These are phyloP conservation scores for Heliopora coerulea DNA, from an alignment of 92 coral and sea anemone genomes.

Conservation along the genomic window DNA sequence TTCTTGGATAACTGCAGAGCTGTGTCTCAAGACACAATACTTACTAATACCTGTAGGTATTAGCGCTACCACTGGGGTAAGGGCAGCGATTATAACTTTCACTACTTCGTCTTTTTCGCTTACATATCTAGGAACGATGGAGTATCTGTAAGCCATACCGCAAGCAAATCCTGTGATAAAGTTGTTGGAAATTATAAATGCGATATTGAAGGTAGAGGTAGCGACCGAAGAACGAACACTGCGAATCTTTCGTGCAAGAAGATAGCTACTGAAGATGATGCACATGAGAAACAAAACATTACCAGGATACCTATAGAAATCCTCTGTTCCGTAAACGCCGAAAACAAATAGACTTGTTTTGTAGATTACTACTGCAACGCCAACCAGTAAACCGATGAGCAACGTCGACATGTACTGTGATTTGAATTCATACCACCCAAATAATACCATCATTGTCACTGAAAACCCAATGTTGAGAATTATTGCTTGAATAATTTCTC, in stretches of 20 bases:
- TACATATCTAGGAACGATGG: constrained; percentile 46
- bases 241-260: constrained; percentile 8
- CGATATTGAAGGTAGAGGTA: background rate
- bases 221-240: background rate
- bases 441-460: background rate
- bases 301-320: background rate
- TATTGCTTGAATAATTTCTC: background rate
- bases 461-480: constrained; percentile 5
- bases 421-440: constrained; percentile 26
- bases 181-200: background rate
- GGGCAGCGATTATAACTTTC: constrained; percentile 60
- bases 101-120: constrained; percentile 28
- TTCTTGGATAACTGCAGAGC: constrained; percentile 50
- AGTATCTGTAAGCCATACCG: constrained; percentile 23
- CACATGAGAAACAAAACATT: background rate
- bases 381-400: background rate
- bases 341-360: background rate
- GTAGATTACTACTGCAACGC: background rate
- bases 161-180: background rate
- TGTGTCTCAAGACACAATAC: constrained; percentile 42
- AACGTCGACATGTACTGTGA: background rate
- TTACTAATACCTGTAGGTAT: constrained; percentile 12
- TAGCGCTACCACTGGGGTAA: constrained; percentile 52
- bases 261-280: background rate
- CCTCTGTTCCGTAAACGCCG: background rate